Evolutionary conservation across 2,797 vertebrate genomes (phyloP).

Genomic region (Muraenolepis orangiensis): DNA sequence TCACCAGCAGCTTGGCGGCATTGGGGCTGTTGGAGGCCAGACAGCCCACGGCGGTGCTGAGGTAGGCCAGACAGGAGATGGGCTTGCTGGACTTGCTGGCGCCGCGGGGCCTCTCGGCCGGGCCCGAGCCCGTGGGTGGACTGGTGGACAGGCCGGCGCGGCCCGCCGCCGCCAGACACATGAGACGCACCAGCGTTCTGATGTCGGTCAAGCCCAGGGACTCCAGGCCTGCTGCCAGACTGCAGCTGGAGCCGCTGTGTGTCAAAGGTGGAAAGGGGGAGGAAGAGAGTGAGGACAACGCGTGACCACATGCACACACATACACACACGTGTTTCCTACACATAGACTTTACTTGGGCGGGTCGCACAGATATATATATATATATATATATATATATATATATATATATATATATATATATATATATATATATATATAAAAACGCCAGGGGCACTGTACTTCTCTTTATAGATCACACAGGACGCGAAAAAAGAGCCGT

Average conservation of each 20-base stretch:
- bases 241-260: conserved; percentile 91
- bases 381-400: no score
- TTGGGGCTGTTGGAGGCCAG: conserved; percentile 92
- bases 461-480: no score
- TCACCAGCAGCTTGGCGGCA: conserved; percentile 93
- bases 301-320: not conserved
- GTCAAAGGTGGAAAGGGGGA: not conserved
- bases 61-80: conserved; percentile 94
- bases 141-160: conserved; percentile 92
- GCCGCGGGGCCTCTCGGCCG: conserved; percentile 80
- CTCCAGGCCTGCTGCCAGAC: conserved; percentile 93
- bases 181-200: conserved; percentile 90
- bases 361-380: no score
- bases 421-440: no score
- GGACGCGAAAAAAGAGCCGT: no score
- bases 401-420: no score
- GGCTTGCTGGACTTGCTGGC: conserved; percentile 90
- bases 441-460: no score
- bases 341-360: no score
- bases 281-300: not conserved
- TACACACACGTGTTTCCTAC: no score
- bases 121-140: conserved; percentile 59
- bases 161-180: conserved; percentile 95
- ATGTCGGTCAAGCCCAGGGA: conserved; percentile 95
- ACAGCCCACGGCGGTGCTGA: conserved; percentile 96